Base-by-base conservation (phyloP, 2,888 invertebrate genomes). In the Crematogaster levior region DNA sequence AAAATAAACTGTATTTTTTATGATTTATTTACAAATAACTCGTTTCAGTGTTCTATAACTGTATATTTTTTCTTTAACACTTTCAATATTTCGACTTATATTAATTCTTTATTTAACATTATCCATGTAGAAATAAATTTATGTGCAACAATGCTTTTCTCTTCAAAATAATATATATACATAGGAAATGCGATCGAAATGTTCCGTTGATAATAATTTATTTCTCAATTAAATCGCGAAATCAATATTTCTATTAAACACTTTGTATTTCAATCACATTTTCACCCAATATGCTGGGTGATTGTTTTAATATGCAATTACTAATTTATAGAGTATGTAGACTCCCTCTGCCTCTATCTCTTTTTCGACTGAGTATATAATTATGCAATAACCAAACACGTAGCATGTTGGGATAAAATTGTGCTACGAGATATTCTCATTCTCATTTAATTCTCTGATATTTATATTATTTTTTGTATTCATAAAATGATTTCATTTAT, bases 191-290 rank as follows among this genome's bases (percentile, higher is more conserved):
- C 9, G 24, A 63, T 40, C 40, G 24, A 24, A 63, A 43, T 34
- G 37, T n/a, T 61, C 6, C 18, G 10, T 27, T 24, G 43, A 27
- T 48, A 66, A 66, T 46, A 66, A 66, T 66, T 66, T 66, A 48
- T 48, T 66, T 66, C 43, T 0, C 27, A 65, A 48, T 66, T 66
- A 66, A 66, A 48, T 66, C 15, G 46, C n/a, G 9, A 43, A 65
- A 46, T 66, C 46, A 66, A 66, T 48, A 66, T 66, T 65, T 65
- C 43, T 65, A 65, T 65, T 65, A 65, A 65, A 65, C 43, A 65
- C 27, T 65, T 65, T 65, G 27, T 43, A 65, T 43, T 43, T 65
- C 43, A 65, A 65, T 65, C 43, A 65, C 43, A 65, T 65, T 65
- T 65, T 65, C 63, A 65, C 43, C 18, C 24, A 43, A 65, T 65